These are phyloP conservation scores for Asobara japonica DNA, from an alignment of 1,140 invertebrate genomes.

Conservation along the genomic window DNA sequence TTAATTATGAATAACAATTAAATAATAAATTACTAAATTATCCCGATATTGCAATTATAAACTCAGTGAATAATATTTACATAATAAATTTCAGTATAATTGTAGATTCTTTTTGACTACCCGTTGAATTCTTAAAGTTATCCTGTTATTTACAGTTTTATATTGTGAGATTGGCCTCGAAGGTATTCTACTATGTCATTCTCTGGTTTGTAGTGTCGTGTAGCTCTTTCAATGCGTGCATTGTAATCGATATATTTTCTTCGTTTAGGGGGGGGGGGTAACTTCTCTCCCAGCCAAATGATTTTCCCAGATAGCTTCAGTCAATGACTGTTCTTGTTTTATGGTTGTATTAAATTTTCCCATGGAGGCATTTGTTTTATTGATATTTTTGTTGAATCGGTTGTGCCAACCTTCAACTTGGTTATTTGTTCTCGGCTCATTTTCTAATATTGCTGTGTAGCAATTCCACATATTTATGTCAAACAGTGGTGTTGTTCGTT, in stretches of 20 bases:
- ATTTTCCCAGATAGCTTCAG: no score
- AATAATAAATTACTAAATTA: no score
- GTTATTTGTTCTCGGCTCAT: not conserved
- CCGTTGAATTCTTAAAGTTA: no score
- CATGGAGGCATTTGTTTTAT: not conserved
- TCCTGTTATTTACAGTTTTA: no score
- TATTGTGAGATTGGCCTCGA: not conserved
- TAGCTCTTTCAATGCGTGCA: not conserved
- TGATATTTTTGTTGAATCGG: no score
- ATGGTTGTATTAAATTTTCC: not conserved
- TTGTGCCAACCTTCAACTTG: no score
- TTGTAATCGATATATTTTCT: not conserved
- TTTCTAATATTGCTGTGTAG: not conserved
- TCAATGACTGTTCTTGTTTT: not conserved
- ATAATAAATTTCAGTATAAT: no score
- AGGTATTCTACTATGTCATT: not conserved
- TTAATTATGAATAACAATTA: no score
- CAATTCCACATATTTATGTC: not conserved
- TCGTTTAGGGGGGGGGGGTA: not conserved
- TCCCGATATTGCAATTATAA: no score
- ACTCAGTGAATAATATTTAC: no score
- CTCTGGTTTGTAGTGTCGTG: not conserved
- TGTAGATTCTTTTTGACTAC: no score
- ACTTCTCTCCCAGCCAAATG: not conserved
- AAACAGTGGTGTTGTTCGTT: not conserved